Evolutionary conservation across 1,140 invertebrate genomes (phyloP).

Genomic region (Halotydeus destructor): DNA sequence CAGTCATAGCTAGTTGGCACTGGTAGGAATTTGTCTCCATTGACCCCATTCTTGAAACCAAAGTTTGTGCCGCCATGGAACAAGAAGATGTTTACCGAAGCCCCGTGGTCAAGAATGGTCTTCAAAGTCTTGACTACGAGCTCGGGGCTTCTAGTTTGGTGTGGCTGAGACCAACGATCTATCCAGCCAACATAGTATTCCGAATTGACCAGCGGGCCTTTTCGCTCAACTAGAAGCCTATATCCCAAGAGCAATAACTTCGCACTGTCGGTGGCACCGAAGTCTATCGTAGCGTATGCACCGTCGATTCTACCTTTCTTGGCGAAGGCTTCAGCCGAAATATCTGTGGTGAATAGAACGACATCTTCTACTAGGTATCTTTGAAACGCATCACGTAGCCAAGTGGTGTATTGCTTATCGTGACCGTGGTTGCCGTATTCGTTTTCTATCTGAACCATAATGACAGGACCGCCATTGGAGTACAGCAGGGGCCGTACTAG

Average conservation of each 20-base stretch:
- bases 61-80: constrained; percentile 15
- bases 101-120: constrained; percentile 18
- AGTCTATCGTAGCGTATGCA: constrained; percentile 49
- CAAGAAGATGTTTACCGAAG: constrained; percentile 22
- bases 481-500: constrained; percentile 25
- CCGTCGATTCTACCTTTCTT: constrained; percentile 39
- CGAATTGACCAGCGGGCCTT: constrained; percentile 23
- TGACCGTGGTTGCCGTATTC: constrained; percentile 21
- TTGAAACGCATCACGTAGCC: constrained; percentile 8
- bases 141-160: constrained; percentile 12
- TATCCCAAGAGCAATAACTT: too few species aligned
- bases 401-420: constrained; percentile 13
- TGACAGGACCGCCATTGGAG: constrained; percentile 25
- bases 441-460: constrained; percentile 23
- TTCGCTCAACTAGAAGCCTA: too few species aligned
- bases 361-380: constrained; percentile 11
- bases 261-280: constrained; percentile 37
- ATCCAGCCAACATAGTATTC: constrained; percentile 24
- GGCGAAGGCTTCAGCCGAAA: too few species aligned
- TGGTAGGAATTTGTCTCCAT: constrained; percentile 5
- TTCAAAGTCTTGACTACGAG: constrained; percentile 16
- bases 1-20: constrained; percentile 31
- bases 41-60: constrained; percentile 14
- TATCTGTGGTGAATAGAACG: constrained; percentile 17
- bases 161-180: constrained; percentile 20